Percentiles rank a stretch among this genome's conserved stretches.
These are phyloP conservation scores for Doryteuthis pealeii DNA, from an alignment of 1,140 invertebrate species.

Conservation along the genomic window DNA sequence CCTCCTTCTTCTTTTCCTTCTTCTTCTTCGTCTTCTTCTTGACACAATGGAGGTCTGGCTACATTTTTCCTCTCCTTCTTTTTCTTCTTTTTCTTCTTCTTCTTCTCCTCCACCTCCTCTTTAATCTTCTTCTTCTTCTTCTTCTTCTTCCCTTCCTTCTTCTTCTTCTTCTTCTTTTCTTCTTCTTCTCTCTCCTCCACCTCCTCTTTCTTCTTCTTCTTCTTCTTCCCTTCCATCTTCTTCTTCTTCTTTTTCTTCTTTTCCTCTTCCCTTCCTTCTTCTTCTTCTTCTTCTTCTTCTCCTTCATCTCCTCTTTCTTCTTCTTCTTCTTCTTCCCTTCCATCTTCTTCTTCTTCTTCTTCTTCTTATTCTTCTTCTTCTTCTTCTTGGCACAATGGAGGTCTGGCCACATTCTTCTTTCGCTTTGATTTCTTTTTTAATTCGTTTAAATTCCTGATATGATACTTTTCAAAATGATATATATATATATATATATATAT, in stretches of 20 bases:
- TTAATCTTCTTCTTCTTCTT: no score
- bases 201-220: no score
- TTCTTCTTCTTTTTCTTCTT: neutral
- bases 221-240: no score
- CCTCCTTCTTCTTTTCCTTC: slow-evolving; percentile 9
- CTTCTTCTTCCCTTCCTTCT: no score
- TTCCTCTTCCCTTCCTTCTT: neutral
- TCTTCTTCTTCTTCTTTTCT: no score
- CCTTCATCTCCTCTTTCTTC: no score
- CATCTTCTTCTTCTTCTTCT: neutral
- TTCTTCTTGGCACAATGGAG: neutral
- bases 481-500: no score
- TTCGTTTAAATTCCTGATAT: neutral
- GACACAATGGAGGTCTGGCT: no score
- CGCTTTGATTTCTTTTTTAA: neutral
- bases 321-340: no score
- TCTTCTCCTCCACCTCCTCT: neutral
- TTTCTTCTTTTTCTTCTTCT: slow-evolving; percentile 13
- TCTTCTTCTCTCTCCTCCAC: no score
- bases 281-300: neutral
- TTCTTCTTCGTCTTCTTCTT: neutral
- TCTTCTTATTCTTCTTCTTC: slow-evolving; percentile 3
- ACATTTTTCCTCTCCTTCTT: slow-evolving; percentile 3
- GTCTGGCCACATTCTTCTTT: neutral
- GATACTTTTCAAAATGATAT: no score